phyloP scores from a whole-genome alignment of 2,113 vertebrate species.

The Piprites chloris region DNA sequence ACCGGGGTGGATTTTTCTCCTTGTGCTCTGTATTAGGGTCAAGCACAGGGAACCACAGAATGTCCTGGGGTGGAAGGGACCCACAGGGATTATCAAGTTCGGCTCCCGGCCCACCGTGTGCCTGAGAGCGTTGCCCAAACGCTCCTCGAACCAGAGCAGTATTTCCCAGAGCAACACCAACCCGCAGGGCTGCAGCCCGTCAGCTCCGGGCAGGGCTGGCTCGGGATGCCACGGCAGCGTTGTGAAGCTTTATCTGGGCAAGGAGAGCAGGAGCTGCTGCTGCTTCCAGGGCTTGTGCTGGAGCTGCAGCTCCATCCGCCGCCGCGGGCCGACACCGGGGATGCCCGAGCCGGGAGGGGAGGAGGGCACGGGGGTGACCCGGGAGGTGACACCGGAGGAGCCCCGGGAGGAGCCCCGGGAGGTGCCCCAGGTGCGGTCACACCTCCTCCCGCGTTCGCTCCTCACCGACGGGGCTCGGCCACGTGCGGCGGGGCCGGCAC shows the following conservation, averaged over 20 bases:
- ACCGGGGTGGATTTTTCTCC: background rate
- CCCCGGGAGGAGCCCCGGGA: background rate
- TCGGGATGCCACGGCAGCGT: background rate
- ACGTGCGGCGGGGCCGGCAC: background rate
- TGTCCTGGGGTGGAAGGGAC: background rate
- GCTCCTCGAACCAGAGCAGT: background rate
- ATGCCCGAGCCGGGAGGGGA: background rate
- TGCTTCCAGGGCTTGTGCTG: background rate
- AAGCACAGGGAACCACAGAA: background rate
- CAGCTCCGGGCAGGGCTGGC: background rate
- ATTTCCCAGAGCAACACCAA: background rate
- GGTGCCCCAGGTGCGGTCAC: background rate
- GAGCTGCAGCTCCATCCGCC: background rate
- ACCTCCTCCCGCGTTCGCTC: background rate
- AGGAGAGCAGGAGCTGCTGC: background rate
- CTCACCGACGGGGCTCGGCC: background rate
- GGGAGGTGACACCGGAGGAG: background rate
- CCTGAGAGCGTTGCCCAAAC: background rate
- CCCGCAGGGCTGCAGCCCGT: accelerated
- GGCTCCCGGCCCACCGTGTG: background rate
- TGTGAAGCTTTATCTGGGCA: accelerated
- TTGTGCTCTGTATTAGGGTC: background rate
- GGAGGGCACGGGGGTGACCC: background rate
- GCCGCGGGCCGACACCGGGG: background rate
- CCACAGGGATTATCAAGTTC: background rate